A percentile compares a stretch with the other conserved stretches of the same genome.
These are phyloP conservation scores for Ammodytes marinus DNA, from an alignment of 2,113 vertebrate genomes.

Conservation along the genomic window DNA sequence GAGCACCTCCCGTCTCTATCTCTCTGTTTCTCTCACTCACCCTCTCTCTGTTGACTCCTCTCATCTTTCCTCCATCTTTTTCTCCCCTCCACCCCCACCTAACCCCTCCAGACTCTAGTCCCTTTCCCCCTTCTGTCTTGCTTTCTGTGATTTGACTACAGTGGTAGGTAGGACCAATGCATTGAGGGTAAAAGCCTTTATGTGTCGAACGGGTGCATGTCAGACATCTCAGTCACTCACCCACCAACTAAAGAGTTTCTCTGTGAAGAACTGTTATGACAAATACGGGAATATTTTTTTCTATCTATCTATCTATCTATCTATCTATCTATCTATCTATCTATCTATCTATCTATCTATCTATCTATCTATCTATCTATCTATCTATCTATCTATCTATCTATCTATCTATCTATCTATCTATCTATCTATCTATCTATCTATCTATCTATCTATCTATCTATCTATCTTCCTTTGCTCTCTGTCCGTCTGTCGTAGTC, in stretches of 20 bases:
- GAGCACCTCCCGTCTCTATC: slow-evolving; percentile 75
- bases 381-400: slow-evolving; percentile 38
- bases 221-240: slow-evolving; percentile 54
- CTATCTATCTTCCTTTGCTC: slow-evolving; percentile 58
- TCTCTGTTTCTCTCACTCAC: slow-evolving; percentile 60
- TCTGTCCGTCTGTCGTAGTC: slow-evolving; percentile 65
- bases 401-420: slow-evolving; percentile 47
- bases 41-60: slow-evolving; percentile 75
- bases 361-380: slow-evolving; percentile 42
- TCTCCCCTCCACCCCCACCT: slow-evolving; percentile 15
- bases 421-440: slow-evolving; percentile 48
- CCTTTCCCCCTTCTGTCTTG: slow-evolving; percentile 30
- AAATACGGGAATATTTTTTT: slow-evolving; percentile 1
- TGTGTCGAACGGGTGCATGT: slow-evolving; percentile 66
- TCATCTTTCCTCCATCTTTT: slow-evolving; percentile 76
- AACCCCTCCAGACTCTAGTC: slow-evolving; percentile 33
- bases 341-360: not conserved
- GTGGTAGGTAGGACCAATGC: slow-evolving; percentile 65
- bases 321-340: slow-evolving; percentile 43
- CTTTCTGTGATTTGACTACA: slow-evolving; percentile 66
- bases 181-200: slow-evolving; percentile 61
- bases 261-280: not conserved
- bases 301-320: slow-evolving; percentile 5
- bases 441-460: slow-evolving; percentile 55
- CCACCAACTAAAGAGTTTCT: slow-evolving; percentile 34